These are phyloP conservation scores for Lepisosteus oculatus DNA, from an alignment of 2,113 vertebrate genomes.

Conservation along the genomic window DNA sequence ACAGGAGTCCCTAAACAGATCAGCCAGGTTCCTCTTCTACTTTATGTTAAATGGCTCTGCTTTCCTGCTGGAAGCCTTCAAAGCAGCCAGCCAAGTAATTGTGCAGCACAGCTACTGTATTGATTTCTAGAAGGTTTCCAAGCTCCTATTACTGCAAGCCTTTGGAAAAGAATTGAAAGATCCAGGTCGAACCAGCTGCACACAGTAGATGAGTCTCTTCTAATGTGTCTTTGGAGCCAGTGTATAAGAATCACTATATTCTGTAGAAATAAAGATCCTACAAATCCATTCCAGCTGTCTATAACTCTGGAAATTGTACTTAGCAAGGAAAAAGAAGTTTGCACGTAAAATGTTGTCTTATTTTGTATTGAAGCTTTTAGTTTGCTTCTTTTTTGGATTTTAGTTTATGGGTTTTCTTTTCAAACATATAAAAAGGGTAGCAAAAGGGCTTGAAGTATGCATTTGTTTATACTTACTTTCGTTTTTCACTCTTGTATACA, in stretches of 20 bases:
- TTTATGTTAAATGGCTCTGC: conserved; percentile 33
- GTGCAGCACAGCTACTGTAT: conserved; percentile 50
- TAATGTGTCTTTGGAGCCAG: conserved; percentile 50
- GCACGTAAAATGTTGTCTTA: no score
- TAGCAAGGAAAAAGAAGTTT: no score
- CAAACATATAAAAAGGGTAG: no score
- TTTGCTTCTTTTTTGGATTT: no score
- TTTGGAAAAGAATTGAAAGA: conserved; percentile 48
- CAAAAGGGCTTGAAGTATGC: no score
- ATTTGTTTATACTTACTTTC: no score
- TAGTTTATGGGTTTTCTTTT: no score
- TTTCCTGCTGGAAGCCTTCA: conserved; percentile 45
- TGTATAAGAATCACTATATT: conserved; percentile 43
- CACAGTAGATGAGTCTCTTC: conserved; percentile 46
- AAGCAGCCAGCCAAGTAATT: conserved; percentile 59
- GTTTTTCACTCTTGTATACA: no score
- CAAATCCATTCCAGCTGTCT: no score
- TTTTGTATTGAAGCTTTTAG: no score
- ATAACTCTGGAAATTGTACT: no score
- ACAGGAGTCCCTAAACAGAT: not conserved
- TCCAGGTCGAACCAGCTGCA: conserved; percentile 39
- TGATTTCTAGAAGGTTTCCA: conserved; percentile 59
- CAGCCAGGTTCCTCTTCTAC: conserved; percentile 27
- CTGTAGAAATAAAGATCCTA: not conserved
- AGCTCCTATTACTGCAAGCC: conserved; percentile 56